These are phyloP conservation scores for Phasia obesa DNA, from an alignment of 2,888 invertebrate genomes.

Conservation along the genomic window DNA sequence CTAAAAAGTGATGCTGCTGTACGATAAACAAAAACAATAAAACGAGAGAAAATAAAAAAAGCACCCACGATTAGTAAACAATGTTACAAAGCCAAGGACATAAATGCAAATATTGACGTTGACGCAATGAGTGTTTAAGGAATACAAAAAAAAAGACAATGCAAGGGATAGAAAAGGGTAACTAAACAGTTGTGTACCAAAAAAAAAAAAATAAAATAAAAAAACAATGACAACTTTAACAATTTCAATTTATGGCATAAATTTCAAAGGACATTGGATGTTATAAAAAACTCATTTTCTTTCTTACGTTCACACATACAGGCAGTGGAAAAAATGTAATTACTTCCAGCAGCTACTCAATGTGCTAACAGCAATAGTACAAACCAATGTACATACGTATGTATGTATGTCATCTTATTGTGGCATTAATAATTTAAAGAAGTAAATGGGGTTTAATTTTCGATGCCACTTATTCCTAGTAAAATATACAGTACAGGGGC, in stretches of 20 bases:
- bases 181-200: too few species aligned
- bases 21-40: neutral
- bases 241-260: too few species aligned
- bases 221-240: too few species aligned
- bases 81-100: constrained; percentile 46
- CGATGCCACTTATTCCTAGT: constrained; percentile 45
- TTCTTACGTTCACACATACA: neutral
- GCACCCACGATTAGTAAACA: constrained; percentile 36
- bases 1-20: neutral
- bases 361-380: constrained; percentile 26
- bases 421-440: constrained; percentile 41
- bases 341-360: constrained; percentile 61
- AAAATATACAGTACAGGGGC: neutral
- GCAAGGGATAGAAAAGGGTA: too few species aligned
- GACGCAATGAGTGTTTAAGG: constrained; percentile 42
- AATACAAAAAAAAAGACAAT: too few species aligned
- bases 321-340: constrained; percentile 45
- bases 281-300: neutral
- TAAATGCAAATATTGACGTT: constrained; percentile 62
- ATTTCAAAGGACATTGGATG: neutral
- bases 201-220: neutral
- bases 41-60: neutral
- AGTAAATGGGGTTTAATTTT: constrained; percentile 59
- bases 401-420: constrained; percentile 28
- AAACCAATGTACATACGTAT: neutral